Conservation (phyloP, 2,797 vertebrate species). For the Lepus oiostolus region DNA sequence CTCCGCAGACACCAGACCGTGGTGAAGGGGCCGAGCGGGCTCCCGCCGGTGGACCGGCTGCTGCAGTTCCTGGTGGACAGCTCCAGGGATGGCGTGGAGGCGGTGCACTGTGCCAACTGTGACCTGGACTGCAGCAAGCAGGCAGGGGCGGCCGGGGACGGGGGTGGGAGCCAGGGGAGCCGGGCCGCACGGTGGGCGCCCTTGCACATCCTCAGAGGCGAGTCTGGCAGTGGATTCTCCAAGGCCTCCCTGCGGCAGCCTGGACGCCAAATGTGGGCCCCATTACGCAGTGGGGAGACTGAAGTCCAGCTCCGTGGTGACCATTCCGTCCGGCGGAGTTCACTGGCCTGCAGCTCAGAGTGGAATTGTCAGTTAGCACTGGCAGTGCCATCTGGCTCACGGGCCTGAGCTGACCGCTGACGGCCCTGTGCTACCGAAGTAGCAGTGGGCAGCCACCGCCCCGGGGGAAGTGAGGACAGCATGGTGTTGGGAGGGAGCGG, state of each 20-base stretch:
- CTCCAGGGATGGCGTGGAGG: conserved; percentile 89
- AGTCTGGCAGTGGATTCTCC: neutral
- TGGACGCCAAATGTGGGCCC: neutral
- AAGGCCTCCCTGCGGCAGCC: neutral
- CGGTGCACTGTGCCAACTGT: conserved; percentile 91
- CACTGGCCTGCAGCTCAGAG: neutral
- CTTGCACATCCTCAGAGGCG: neutral
- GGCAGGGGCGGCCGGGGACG: conserved; percentile 80
- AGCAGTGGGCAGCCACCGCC: neutral
- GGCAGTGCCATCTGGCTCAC: neutral
- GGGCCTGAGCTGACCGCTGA: neutral
- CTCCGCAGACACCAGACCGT: conserved; percentile 89
- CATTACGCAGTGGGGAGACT: neutral
- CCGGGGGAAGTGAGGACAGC: neutral
- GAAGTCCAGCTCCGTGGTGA: neutral
- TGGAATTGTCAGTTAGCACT: neutral
- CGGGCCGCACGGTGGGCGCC: too few relatives aligned
- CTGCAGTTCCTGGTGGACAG: conserved; percentile 94
- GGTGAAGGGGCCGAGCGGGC: conserved; percentile 91
- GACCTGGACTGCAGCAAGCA: conserved; percentile 90
- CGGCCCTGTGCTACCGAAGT: neutral
- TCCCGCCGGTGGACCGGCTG: conserved; percentile 93
- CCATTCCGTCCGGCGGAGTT: neutral
- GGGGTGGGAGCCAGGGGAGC: neutral
- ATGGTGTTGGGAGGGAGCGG: neutral